phyloP scores from a whole-genome alignment of 1,140 invertebrate genomes.

The Papilio helenus region DNA sequence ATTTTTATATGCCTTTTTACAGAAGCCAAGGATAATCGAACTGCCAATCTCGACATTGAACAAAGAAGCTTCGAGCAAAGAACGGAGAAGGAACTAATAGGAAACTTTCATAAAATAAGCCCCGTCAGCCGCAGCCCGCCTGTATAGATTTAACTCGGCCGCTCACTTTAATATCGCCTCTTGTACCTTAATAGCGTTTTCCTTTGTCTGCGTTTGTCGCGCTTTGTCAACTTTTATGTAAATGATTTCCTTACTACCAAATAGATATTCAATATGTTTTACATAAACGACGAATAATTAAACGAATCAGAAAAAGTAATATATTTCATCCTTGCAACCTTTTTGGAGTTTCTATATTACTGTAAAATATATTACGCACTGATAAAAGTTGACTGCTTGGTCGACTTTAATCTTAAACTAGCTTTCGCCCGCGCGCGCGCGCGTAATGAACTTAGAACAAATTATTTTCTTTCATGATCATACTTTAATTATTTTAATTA shows the following conservation, averaged over 20 bases:
- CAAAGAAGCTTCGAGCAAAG: constrained; percentile 58
- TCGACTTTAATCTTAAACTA: too few relatives aligned
- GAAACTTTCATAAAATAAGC: constrained; percentile 55
- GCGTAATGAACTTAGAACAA: too few relatives aligned
- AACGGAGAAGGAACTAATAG: constrained; percentile 63
- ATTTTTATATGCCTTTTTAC: constrained; percentile 78
- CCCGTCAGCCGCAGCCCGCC: constrained; percentile 12
- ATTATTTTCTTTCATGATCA: too few relatives aligned
- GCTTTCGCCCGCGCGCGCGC: too few relatives aligned
- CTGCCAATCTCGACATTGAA: constrained; percentile 75
- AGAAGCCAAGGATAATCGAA: constrained; percentile 75
- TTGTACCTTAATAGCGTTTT: constrained; percentile 30
- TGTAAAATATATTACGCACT: too few relatives aligned
- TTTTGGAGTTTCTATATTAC: too few relatives aligned
- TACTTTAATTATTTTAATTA: too few relatives aligned
- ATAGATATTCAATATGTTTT: too few relatives aligned
- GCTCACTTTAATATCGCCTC: constrained; percentile 32
- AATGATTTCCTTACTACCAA: neutral
- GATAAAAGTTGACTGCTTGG: too few relatives aligned
- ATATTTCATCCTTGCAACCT: too few relatives aligned
- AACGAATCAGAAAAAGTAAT: too few relatives aligned
- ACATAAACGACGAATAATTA: too few relatives aligned
- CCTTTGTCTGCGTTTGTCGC: constrained; percentile 8
- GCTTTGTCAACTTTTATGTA: neutral
- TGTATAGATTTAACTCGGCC: constrained; percentile 34